phyloP scores from a whole-genome alignment of 2,113 vertebrate species.

The Tragulus kanchil region DNA sequence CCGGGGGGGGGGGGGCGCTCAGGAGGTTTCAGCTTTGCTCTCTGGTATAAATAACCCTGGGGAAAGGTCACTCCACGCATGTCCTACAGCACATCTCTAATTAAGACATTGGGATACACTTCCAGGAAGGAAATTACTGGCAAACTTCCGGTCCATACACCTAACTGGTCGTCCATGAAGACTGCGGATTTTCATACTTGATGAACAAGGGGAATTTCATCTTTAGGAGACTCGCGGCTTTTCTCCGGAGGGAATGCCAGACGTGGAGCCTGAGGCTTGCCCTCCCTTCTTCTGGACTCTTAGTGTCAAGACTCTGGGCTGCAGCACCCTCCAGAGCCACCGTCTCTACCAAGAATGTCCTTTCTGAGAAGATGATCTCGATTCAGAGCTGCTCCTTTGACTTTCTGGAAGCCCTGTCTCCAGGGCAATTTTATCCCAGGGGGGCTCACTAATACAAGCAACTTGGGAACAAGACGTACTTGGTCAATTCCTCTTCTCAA shows the following conservation, averaged over 20 bases:
- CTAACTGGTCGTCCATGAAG: not conserved
- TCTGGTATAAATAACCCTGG: not conserved
- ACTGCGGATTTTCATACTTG: rapidly evolving
- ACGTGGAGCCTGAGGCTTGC: rapidly evolving
- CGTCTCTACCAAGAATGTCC: not conserved
- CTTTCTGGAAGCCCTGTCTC: not conserved
- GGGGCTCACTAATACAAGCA: rapidly evolving
- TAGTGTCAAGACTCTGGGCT: rapidly evolving
- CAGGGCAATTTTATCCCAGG: rapidly evolving
- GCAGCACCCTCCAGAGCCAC: not conserved
- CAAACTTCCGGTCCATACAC: not conserved
- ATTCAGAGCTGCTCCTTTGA: not conserved
- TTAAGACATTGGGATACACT: not conserved
- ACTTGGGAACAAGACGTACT: not conserved
- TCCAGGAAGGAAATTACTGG: not conserved
- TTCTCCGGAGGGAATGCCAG: not conserved
- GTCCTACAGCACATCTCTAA: not conserved
- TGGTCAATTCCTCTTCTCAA: not conserved
- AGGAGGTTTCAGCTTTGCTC: not conserved
- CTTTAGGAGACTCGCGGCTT: not conserved
- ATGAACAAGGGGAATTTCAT: rapidly evolving
- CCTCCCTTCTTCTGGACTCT: rapidly evolving
- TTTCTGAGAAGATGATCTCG: not conserved
- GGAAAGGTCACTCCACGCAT: rapidly evolving
- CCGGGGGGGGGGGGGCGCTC: rapidly evolving